Base-by-base conservation (phyloP, 2,113 vertebrate genomes). In the Puntigrus tetrazona region DNA sequence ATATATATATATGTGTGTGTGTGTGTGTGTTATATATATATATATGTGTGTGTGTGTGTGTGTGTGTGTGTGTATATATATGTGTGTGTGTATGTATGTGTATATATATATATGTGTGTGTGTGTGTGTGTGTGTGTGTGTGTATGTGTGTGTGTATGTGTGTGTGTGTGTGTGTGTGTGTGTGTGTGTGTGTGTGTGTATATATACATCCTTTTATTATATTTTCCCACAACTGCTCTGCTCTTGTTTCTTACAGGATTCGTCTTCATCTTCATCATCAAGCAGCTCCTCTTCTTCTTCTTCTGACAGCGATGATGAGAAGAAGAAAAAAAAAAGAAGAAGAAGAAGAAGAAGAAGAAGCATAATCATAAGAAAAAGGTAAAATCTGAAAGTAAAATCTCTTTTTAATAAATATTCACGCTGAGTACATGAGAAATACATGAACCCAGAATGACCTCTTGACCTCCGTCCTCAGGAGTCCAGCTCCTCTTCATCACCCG, bases 191-290 rank as follows among this genome's bases (percentile, higher is more conserved):
- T n/a, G n/a, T n/a, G n/a, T n/a, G n/a, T n/a, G n/a, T n/a, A n/a
- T n/a, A n/a, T n/a, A n/a, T n/a, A n/a, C n/a, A n/a, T n/a, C n/a
- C n/a, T n/a, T n/a, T n/a, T n/a, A n/a, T n/a, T n/a, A n/a, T n/a
- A n/a, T n/a, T n/a, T n/a, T n/a, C n/a, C n/a, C n/a, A n/a, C n/a
- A n/a, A 57, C 3, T 57, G 14, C 4, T 36, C 2, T 52, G 10
- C 10, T 77, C 47, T 34, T 8, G 5, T 34, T 78, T 11, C 18
- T 7, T 22, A 38, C 31, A 78, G 75, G 50, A 78, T 36, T 78
- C 73, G 3, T 75, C 43, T 47, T 75, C 75, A 50, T 75, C 43
- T 47, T 74, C 75, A 29, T 77, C 75, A 38, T 57, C 50, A 22
- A 59, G 52, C 3, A 25, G 31, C 52, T 78, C 45, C 7, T 76